These are phyloP conservation scores for Lumbricus terrestris DNA, from an alignment of 2,888 invertebrate genomes.

Conservation along the genomic window DNA sequence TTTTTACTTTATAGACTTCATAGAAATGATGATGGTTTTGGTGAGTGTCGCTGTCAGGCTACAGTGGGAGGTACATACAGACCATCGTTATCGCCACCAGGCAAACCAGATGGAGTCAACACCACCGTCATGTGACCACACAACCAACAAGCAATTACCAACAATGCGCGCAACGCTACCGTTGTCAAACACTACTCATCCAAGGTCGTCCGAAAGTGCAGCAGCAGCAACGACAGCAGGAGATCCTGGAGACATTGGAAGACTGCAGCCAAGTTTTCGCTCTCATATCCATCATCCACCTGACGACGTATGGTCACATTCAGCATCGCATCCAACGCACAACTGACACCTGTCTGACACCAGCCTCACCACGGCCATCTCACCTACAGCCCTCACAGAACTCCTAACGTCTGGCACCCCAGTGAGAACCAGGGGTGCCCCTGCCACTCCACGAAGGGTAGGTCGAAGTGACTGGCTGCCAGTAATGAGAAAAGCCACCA, in stretches of 20 bases:
- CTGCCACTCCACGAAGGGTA: slow-evolving; percentile 11
- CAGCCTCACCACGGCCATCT: slow-evolving; percentile 18
- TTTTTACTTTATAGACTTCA: not conserved
- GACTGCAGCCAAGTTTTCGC: not conserved
- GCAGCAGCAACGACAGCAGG: not conserved
- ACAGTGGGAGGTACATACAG: slow-evolving; percentile 13
- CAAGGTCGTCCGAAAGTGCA: not conserved
- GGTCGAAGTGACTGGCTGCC: slow-evolving; percentile 18
- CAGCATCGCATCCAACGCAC: not conserved
- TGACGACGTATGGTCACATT: not conserved
- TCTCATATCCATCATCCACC: too few species aligned
- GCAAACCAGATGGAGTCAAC: slow-evolving; percentile 6
- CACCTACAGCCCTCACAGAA: not conserved
- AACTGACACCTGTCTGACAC: slow-evolving; percentile 19
- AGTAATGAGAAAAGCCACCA: slow-evolving; percentile 22
- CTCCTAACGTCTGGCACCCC: slow-evolving; percentile 16
- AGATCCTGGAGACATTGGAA: not conserved
- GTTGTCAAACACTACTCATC: not conserved
- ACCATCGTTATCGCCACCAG: slow-evolving; percentile 8
- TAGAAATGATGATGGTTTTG: slow-evolving; percentile 12
- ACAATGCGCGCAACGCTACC: slow-evolving; percentile 3
- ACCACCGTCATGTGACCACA: not conserved
- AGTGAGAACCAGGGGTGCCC: slow-evolving; percentile 9
- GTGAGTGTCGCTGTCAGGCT: slow-evolving; percentile 15
- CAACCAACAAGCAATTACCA: not conserved